These are phyloP conservation scores for Ibycter americanus DNA, from an alignment of 2,797 vertebrate genomes.

Conservation along the genomic window DNA sequence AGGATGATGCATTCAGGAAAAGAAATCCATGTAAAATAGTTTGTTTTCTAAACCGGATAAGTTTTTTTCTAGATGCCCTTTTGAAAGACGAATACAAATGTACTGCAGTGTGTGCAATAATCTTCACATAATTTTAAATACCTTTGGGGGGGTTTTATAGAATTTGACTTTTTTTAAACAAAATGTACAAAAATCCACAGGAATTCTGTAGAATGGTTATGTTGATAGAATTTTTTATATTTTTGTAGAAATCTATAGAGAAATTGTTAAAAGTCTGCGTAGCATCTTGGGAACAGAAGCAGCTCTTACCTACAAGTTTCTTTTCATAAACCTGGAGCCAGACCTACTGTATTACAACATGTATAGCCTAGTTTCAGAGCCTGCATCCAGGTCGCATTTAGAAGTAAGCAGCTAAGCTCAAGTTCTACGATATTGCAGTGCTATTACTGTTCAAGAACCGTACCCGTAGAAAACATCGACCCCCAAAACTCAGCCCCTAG, in stretches of 20 bases:
- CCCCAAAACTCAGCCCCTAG: not conserved
- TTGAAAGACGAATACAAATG: constrained; percentile 53
- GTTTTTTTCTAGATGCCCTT: constrained; percentile 71
- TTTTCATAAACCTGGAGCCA: constrained; percentile 19
- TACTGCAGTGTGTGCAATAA: constrained; percentile 43
- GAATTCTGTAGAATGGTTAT: constrained; percentile 72
- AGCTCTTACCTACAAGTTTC: constrained; percentile 14
- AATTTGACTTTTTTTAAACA: constrained; percentile 65
- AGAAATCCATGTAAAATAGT: constrained; percentile 53
- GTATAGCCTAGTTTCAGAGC: not conserved
- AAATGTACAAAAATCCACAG: constrained; percentile 70
- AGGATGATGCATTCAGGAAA: constrained; percentile 45
- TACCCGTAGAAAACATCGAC: not conserved
- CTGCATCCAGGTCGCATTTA: not conserved
- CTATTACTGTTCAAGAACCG: not conserved
- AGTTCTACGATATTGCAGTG: constrained; percentile 32
- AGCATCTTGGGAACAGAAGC: constrained; percentile 47
- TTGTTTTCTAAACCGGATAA: constrained; percentile 56
- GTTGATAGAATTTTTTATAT: constrained; percentile 75
- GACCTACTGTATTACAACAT: not conserved
- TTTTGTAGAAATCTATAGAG: constrained; percentile 72
- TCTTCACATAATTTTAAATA: constrained; percentile 56
- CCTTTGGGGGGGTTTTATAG: constrained; percentile 52
- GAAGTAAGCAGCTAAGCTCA: constrained; percentile 40
- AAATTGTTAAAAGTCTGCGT: constrained; percentile 43